Base-by-base conservation (phyloP, 2,888 invertebrate species). In the Dilophus febrilis region DNA sequence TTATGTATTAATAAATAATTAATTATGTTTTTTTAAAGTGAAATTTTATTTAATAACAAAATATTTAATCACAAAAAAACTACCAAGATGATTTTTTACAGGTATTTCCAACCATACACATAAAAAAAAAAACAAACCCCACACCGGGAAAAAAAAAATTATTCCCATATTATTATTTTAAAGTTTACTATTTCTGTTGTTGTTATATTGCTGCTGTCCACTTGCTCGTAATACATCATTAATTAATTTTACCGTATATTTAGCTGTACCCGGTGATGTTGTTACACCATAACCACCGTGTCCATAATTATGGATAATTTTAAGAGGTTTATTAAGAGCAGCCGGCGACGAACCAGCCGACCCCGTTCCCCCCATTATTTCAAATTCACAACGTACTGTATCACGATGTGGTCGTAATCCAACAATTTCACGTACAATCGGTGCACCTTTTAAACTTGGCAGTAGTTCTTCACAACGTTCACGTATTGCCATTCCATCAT, bases 251-350 rank as follows among this genome's bases (percentile, higher is more conserved):
- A 85, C 74, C 1, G 88, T 86, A 51, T 86, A 69, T 42, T 74
- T 65, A 0, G 83, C 76, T 0, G 90, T 88, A 8, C 92, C 92
- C 22, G 92, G 92, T 5, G 87, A 82, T 29, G 86, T 74, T 43
- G 83, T 82, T 1, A 94, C 81, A 1, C 94, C 94, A 56, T 91
- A 90, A 0, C 90, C 91, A 1, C 92, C 91, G 56, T 94, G 94
- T 0, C 94, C 94, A 55, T 94, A 94, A 59, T 92, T 88, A 57
- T 95, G 94, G 6, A 94, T 77, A 27, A 92, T 68, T 67, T 74
- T 69, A 1, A 66, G 45, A 46, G 65, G 56, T 2, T 70, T 70
- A 11, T 57, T 45, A 19, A 40, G 31, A 37, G 48, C 52, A 1
- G 46, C 51, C n/a, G n/a, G n/a, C n/a, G n/a, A n/a, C n/a, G n/a